Base-by-base conservation (phyloP, 2,888 invertebrate species). In the Scaeva pyrastri region DNA sequence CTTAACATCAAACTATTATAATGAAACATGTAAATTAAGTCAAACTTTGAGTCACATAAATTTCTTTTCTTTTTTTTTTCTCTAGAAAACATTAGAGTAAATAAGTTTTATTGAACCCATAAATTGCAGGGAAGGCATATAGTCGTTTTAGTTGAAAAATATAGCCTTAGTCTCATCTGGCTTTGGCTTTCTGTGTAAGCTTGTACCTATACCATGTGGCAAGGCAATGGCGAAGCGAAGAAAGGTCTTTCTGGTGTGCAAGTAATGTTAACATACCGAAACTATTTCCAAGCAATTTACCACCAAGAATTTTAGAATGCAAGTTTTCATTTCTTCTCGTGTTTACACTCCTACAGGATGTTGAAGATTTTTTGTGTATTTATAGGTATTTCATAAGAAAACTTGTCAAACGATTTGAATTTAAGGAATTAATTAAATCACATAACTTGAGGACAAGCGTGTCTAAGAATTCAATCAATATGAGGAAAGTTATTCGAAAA, bases 31-130 rank as follows among this genome's bases (percentile, higher is more conserved):
- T 19, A 56, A 45, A 77, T 74, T 62, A 73, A 79, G 16, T 73
- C 52, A 39, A 70, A 76, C 50, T 72, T 75, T 62, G 76, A 81
- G 71, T 48, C 75, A 76, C 50, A 39, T 58, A 68, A 68, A 72
- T 76, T 58, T 43, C 19, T 41, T 55, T 71, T 73, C 75, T 39
- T 26, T 43, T 58, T 31, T 31, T 58, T 36, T 39, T 58, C 39
- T 58, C 0, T 7, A 16, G n/a, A 19, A 45, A 68, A 68, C 76
- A 71, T 66, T 56, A 45, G 16, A 31, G 39, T 58, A 55, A 43
- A 82, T 45, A 68, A 78, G 74, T 75, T 78, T 84, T 74, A 64
- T 84, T 74, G 70, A 83, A 74, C 74, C 41, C 70, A 83, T 83
- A 83, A 83, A 83, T 83, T 70, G 72, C 73, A 62, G 45, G 48